Evolutionary conservation across 2,113 vertebrate genomes (phyloP).

Genomic region (Lamprotornis superbus): DNA sequence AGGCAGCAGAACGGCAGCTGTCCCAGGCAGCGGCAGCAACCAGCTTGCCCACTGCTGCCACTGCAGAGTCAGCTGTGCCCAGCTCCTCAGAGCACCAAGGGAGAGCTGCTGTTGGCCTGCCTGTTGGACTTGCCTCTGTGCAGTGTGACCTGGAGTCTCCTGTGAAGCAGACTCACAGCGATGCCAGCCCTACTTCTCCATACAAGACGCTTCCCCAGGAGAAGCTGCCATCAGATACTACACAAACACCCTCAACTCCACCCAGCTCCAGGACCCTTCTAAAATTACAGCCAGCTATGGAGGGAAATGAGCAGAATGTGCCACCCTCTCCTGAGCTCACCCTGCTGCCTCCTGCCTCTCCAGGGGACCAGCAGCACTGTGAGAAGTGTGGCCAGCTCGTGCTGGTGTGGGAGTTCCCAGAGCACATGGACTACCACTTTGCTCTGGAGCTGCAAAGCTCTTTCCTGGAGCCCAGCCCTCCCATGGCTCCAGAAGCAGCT

Average conservation of each 20-base stretch:
- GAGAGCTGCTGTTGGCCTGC: neutral
- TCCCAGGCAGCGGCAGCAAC: neutral
- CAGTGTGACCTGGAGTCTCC: constrained; percentile 19
- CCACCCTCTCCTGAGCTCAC: neutral
- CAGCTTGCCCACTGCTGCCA: neutral
- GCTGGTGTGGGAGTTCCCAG: constrained; percentile 88
- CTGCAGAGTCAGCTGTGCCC: neutral
- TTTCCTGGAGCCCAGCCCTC: constrained; percentile 63
- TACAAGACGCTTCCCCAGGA: neutral
- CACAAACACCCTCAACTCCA: neutral
- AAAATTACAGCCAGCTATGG: neutral
- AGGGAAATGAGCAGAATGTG: constrained; percentile 31
- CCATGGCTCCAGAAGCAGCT: neutral
- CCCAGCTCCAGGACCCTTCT: neutral
- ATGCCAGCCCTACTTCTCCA: neutral
- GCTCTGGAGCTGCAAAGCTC: constrained; percentile 90
- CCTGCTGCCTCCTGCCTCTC: neutral
- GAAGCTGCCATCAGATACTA: neutral
- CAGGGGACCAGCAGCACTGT: constrained; percentile 76
- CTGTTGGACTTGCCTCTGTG: neutral
- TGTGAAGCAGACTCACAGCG: neutral
- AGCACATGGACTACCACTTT: constrained; percentile 94
- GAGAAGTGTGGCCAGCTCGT: constrained; percentile 85
- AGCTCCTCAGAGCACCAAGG: neutral
- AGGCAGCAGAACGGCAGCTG: constrained; percentile 75